Evolutionary conservation across 2,888 invertebrate genomes (phyloP).

Genomic region (Rotaria socialis): DNA sequence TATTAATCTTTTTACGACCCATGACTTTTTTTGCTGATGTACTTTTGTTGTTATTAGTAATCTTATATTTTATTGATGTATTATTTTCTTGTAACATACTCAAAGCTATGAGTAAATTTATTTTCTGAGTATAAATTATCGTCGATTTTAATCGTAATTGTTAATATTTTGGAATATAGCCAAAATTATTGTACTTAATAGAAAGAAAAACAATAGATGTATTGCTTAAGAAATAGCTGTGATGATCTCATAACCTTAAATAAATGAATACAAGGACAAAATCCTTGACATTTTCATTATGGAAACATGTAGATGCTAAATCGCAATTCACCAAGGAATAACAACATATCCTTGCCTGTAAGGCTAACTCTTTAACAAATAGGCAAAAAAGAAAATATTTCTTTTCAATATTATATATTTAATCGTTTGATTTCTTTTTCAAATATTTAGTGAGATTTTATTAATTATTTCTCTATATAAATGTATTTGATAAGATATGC

Average conservation of each 20-base stretch:
- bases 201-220: background rate
- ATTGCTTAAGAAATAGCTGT: background rate
- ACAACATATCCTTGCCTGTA: background rate
- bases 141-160: background rate
- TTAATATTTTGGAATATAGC: background rate
- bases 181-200: background rate
- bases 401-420: background rate
- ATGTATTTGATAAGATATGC: background rate
- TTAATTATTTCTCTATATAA: background rate
- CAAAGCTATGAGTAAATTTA: background rate
- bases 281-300: background rate
- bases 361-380: background rate
- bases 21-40: constrained; percentile 62
- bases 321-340: background rate
- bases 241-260: constrained; percentile 8
- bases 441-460: background rate
- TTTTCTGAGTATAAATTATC: no score
- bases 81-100: constrained; percentile 16
- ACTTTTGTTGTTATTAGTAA: background rate
- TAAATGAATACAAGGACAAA: background rate
- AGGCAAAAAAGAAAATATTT: no score
- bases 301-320: background rate
- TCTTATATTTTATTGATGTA: background rate
- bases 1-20: constrained; percentile 99
- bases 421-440: background rate